Conservation (phyloP, 92 coral and sea anemone genomes). For the Zoanthus solanderi region DNA sequence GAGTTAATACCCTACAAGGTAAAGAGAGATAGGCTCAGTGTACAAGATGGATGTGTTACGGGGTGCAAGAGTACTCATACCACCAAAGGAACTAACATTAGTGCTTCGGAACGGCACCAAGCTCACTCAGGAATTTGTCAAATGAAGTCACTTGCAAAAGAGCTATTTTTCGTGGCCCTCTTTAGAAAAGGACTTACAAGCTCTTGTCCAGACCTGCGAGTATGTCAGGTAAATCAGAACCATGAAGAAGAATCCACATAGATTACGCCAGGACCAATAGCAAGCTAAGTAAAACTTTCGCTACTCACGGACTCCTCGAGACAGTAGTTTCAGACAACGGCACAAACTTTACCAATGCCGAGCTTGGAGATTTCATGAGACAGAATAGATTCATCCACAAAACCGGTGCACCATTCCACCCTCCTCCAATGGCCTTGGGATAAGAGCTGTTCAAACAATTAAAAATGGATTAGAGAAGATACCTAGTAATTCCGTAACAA, state of each 20-base stretch:
- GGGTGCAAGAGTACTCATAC: conserved; percentile 50
- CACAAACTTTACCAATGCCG: conserved; percentile 33
- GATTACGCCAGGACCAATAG: conserved; percentile 39
- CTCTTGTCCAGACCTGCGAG: conserved; percentile 34
- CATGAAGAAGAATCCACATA: conserved; percentile 42
- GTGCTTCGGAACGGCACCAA: conserved; percentile 40
- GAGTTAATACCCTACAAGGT: conserved; percentile 25
- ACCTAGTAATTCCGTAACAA: conserved; percentile 46
- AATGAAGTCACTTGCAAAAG: conserved; percentile 32
- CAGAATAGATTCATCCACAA: conserved; percentile 50
- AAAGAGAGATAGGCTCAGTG: conserved; percentile 53
- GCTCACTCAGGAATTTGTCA: conserved; percentile 39
- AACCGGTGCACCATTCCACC: conserved; percentile 71
- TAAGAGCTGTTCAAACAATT: conserved; percentile 68
- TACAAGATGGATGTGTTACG: conserved; percentile 47
- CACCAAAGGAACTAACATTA: conserved; percentile 18
- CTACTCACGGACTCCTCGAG: conserved; percentile 30
- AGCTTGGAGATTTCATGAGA: background rate
- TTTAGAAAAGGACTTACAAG: conserved; percentile 38
- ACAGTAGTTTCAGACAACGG: conserved; percentile 1
- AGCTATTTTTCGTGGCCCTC: conserved; percentile 60
- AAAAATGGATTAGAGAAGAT: conserved; percentile 49
- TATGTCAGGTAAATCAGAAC: conserved; percentile 42
- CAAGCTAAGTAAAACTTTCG: conserved; percentile 28
- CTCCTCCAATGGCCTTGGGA: conserved; percentile 69